These are phyloP conservation scores for Lypha dubia DNA, from an alignment of 2,888 invertebrate species.

Conservation along the genomic window DNA sequence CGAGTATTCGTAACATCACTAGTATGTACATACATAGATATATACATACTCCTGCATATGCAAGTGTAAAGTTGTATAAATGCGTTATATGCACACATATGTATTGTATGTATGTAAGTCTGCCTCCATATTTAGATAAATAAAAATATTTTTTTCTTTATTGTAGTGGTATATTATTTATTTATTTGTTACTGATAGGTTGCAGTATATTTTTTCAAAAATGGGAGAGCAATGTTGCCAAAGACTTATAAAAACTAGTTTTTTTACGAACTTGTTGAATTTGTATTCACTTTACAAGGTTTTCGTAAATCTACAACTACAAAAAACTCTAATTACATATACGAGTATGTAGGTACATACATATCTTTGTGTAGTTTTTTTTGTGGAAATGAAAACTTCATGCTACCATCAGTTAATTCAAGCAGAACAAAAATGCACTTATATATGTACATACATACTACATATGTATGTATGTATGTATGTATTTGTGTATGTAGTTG, in stretches of 20 bases:
- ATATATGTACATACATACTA: too few species aligned
- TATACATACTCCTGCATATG: too few species aligned
- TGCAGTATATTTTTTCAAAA: slow-evolving; percentile 12
- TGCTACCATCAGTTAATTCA: neutral
- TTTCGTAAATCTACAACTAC: neutral
- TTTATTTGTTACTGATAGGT: slow-evolving; percentile 21
- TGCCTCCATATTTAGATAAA: slow-evolving; percentile 47
- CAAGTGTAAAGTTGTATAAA: neutral
- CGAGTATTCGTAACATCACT: too few species aligned
- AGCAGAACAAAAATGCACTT: too few species aligned
- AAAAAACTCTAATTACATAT: too few species aligned
- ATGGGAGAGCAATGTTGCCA: neutral
- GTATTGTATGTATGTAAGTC: slow-evolving; percentile 14
- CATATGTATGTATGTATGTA: too few species aligned
- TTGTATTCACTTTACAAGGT: neutral
- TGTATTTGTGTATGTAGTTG: too few species aligned
- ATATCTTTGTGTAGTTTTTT: neutral
- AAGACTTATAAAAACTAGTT: neutral
- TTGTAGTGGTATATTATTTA: slow-evolving; percentile 23
- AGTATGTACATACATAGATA: too few species aligned
- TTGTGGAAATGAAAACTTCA: neutral
- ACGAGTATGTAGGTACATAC: too few species aligned
- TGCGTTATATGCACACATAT: neutral
- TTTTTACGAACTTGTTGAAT: slow-evolving; percentile 16
- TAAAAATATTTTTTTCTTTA: slow-evolving; percentile 65